These are phyloP conservation scores for Mya arenaria DNA, from an alignment of 1,140 invertebrate species.

Conservation along the genomic window DNA sequence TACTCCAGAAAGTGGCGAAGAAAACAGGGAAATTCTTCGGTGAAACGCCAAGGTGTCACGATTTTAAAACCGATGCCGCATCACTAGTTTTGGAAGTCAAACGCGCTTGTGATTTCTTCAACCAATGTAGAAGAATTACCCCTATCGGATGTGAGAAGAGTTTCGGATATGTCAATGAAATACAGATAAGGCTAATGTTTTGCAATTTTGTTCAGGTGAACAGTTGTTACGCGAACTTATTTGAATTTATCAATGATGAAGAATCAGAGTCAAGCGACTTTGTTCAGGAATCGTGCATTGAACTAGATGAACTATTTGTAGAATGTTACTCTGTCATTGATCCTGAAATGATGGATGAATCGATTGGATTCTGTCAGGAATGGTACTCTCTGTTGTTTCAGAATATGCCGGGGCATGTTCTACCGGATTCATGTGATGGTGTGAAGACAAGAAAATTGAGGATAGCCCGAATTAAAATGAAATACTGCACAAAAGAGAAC, in stretches of 20 bases:
- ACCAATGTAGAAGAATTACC: conserved; percentile 8
- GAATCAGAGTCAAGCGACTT: conserved; percentile 16
- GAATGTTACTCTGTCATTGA: conserved; percentile 41
- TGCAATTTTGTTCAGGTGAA: not conserved
- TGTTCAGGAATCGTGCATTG: conserved; percentile 26
- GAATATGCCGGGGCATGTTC: conserved; percentile 3
- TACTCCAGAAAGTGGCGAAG: not conserved
- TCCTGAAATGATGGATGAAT: conserved; percentile 10
- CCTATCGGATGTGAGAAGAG: not conserved
- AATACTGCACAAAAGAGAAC: conserved; percentile 11
- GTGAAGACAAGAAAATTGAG: conserved; percentile 13
- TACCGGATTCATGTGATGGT: conserved; percentile 3
- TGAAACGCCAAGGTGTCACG: not conserved
- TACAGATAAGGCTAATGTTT: conserved; percentile 3
- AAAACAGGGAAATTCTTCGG: conserved; percentile 37
- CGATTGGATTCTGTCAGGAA: not conserved
- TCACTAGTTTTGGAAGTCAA: conserved; percentile 24
- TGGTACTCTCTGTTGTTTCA: conserved; percentile 45
- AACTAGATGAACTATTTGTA: conserved; percentile 44
- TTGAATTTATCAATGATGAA: conserved; percentile 9
- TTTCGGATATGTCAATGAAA: conserved; percentile 9
- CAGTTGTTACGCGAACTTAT: not conserved
- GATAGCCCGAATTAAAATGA: conserved; percentile 47
- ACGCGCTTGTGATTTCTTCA: not conserved
- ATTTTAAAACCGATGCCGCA: conserved; percentile 16